These are phyloP conservation scores for Anolis apletophallus DNA, from an alignment of 2,797 vertebrate species.

Conservation along the genomic window DNA sequence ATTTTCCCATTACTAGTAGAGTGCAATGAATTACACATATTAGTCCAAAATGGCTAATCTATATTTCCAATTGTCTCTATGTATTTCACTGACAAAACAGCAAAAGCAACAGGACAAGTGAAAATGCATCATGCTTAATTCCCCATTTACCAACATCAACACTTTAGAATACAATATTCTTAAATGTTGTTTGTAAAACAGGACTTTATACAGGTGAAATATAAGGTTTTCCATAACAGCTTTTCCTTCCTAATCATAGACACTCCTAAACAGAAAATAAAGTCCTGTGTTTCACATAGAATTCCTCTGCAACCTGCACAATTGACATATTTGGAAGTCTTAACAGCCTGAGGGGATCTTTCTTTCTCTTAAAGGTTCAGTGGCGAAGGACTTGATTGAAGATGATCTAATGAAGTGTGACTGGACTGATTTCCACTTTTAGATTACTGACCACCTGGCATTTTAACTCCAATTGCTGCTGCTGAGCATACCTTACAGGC, in stretches of 20 bases:
- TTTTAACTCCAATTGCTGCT: slow-evolving; percentile 26
- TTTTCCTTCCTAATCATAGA: not conserved
- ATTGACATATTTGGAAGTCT: not conserved
- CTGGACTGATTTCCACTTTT: slow-evolving; percentile 37
- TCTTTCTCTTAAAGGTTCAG: slow-evolving; percentile 44
- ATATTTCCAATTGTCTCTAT: not conserved
- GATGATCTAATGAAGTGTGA: not conserved
- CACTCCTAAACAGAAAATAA: not conserved
- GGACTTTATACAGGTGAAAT: not conserved
- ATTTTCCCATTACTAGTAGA: not conserved
- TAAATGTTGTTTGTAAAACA: not conserved
- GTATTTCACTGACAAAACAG: not conserved
- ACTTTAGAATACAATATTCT: not conserved
- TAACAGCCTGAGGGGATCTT: slow-evolving; percentile 12
- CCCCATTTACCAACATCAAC: no score
- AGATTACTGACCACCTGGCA: slow-evolving; percentile 43
- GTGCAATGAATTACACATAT: not conserved
- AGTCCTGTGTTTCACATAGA: slow-evolving; percentile 10
- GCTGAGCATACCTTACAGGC: slow-evolving; percentile 18
- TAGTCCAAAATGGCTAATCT: not conserved
- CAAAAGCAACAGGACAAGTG: not conserved
- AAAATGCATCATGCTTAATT: no score
- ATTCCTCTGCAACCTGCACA: not conserved
- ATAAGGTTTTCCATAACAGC: not conserved
- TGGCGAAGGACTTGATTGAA: slow-evolving; percentile 38